phyloP scores from a whole-genome alignment of 1,140 invertebrate species.

The Amyelois transitella region DNA sequence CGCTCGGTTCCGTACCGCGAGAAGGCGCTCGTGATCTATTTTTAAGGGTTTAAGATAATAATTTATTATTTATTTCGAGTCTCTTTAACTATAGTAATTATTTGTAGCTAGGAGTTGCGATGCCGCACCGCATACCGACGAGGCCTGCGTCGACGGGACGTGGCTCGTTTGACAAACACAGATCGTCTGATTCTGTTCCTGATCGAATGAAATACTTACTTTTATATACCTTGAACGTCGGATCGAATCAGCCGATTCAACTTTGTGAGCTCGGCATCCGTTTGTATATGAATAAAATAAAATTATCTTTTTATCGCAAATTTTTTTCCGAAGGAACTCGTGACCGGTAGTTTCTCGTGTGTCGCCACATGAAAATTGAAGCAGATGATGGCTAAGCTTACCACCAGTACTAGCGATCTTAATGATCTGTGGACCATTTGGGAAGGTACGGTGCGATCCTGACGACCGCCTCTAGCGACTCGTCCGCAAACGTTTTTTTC shows the following conservation, averaged over 20 bases:
- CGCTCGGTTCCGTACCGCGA: slow-evolving; percentile 70
- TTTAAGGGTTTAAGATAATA: slow-evolving; percentile 74
- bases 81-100: slow-evolving; percentile 70
- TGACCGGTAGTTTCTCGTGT: slow-evolving; percentile 14
- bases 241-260: slow-evolving; percentile 31
- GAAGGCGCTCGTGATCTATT: slow-evolving; percentile 73
- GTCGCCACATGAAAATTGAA: slow-evolving; percentile 5
- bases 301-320: background rate
- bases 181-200: slow-evolving; percentile 34
- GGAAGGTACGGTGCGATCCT: slow-evolving; percentile 38
- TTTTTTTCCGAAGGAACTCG: background rate
- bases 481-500: slow-evolving; percentile 48
- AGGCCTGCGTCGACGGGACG: slow-evolving; percentile 61
- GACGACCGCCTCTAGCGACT: slow-evolving; percentile 34
- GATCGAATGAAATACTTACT: slow-evolving; percentile 3
- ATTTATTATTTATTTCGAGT: slow-evolving; percentile 75
- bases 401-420: slow-evolving; percentile 35
- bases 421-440: slow-evolving; percentile 45
- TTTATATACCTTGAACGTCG: slow-evolving; percentile 6
- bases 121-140: slow-evolving; percentile 66
- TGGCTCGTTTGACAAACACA: slow-evolving; percentile 34
- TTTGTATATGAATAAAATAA: background rate
- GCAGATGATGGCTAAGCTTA: slow-evolving; percentile 23
- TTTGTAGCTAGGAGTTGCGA: slow-evolving; percentile 58
- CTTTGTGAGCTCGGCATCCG: slow-evolving; percentile 37